These are phyloP conservation scores for Arenaria interpres DNA, from an alignment of 2,113 vertebrate species.

Conservation along the genomic window DNA sequence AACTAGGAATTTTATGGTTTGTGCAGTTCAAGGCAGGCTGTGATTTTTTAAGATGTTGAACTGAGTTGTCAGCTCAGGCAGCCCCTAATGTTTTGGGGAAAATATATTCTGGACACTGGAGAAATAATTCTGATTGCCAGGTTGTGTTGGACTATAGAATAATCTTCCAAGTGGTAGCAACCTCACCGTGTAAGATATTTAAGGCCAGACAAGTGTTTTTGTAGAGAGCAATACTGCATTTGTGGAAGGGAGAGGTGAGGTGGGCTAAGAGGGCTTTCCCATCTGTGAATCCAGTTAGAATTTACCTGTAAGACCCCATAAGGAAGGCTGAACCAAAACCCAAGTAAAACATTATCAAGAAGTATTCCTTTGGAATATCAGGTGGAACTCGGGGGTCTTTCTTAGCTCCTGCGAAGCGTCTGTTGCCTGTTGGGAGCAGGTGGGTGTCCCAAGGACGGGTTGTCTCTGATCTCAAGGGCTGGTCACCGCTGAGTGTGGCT, in stretches of 20 bases:
- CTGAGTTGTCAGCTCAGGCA: not conserved
- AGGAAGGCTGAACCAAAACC: not conserved
- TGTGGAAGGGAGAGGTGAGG: not conserved
- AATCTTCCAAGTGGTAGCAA: not conserved
- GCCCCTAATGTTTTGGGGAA: not conserved
- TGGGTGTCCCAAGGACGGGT: not conserved
- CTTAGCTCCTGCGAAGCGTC: not conserved
- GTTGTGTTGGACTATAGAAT: not conserved
- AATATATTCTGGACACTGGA: not conserved
- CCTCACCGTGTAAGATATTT: not conserved
- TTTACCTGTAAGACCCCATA: rapidly evolving
- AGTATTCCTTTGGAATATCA: not conserved
- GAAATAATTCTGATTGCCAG: not conserved
- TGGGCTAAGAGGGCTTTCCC: not conserved
- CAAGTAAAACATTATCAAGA: not conserved
- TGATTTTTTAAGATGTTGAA: not conserved
- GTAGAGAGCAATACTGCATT: rapidly evolving
- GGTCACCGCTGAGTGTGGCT: not conserved
- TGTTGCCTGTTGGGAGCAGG: not conserved
- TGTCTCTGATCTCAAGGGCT: not conserved
- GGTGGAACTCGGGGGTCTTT: not conserved
- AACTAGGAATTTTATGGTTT: not conserved
- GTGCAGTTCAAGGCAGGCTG: not conserved
- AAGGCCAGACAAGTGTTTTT: not conserved
- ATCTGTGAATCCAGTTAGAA: not conserved